Percentiles rank a stretch among this genome's conserved stretches.
Evolutionary conservation across 2,888 invertebrate genomes (phyloP).

Genomic region (Galerucella pusilla): DNA sequence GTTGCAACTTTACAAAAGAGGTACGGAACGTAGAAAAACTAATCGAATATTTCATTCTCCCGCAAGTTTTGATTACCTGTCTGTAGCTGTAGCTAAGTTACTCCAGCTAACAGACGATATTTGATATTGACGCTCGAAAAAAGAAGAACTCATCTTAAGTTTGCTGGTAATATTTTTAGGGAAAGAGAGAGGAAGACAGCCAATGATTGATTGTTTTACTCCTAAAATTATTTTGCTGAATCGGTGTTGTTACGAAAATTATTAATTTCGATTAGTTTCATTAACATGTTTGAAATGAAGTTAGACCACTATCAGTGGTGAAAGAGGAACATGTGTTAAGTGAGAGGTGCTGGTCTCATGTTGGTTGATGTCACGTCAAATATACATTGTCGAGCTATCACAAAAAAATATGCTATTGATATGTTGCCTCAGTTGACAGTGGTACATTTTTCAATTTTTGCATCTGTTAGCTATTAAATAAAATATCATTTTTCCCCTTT

Average conservation of each 20-base stretch:
- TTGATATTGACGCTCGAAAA: constrained; percentile 24
- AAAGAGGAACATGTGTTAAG: no score
- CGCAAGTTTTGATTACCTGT: constrained; percentile 62
- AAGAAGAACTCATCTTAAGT: constrained; percentile 8
- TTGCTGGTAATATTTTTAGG: constrained; percentile 17
- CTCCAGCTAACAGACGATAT: constrained; percentile 22
- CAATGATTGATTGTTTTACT: constrained; percentile 36
- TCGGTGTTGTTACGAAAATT: no score
- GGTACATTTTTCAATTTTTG: no score
- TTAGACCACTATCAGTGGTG: no score
- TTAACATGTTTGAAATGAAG: no score
- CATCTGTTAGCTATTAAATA: no score
- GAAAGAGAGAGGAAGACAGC: constrained; percentile 11
- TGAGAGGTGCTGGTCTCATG: no score
- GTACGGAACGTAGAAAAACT: constrained; percentile 52
- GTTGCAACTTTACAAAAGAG: constrained; percentile 59
- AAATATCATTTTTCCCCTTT: no score
- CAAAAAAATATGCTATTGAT: no score
- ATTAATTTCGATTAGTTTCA: not conserved
- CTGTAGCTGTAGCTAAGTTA: constrained; percentile 41
- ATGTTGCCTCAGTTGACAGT: no score
- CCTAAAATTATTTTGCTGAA: not conserved
- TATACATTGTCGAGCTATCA: no score
- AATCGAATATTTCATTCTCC: constrained; percentile 58
- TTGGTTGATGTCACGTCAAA: no score